A percentile compares a stretch with the other conserved stretches of the same genome.
Evolutionary conservation across 2,888 invertebrate genomes (phyloP).

Genomic region (Nebria salina): DNA sequence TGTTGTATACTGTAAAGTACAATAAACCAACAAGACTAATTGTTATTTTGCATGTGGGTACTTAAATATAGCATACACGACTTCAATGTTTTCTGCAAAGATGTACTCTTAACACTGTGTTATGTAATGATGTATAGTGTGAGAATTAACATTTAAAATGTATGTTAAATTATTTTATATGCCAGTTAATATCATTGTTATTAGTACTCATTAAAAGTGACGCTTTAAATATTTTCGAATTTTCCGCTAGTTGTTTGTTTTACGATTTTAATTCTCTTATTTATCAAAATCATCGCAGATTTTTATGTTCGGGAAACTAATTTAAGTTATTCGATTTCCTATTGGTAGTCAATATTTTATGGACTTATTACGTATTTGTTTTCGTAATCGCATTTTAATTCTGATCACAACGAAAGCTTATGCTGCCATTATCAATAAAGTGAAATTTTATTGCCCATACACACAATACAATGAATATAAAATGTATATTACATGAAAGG

Average conservation of each 20-base stretch:
- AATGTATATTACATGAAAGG: background rate
- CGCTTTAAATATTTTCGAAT: background rate
- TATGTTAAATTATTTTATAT: slow-evolving; percentile 1
- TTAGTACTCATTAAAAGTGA: background rate
- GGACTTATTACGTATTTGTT: background rate
- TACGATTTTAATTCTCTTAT: no score
- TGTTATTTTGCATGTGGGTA: background rate
- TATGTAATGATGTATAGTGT: background rate
- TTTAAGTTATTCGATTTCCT: no score
- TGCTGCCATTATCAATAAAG: slow-evolving; percentile 8
- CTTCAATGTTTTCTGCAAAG: background rate
- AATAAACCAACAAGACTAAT: background rate
- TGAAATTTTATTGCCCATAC: background rate
- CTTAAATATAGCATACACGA: background rate
- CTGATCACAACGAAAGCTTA: background rate
- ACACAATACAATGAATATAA: background rate
- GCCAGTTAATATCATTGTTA: background rate
- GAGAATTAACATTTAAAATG: slow-evolving; percentile 1
- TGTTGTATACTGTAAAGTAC: background rate
- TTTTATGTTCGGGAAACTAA: no score
- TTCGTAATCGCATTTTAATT: background rate
- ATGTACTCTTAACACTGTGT: background rate
- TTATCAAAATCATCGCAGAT: no score
- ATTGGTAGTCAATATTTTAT: no score
- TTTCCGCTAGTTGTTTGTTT: no score